These are phyloP conservation scores for Cichlasoma orientale DNA, from an alignment of 2,797 vertebrate genomes.

Conservation along the genomic window DNA sequence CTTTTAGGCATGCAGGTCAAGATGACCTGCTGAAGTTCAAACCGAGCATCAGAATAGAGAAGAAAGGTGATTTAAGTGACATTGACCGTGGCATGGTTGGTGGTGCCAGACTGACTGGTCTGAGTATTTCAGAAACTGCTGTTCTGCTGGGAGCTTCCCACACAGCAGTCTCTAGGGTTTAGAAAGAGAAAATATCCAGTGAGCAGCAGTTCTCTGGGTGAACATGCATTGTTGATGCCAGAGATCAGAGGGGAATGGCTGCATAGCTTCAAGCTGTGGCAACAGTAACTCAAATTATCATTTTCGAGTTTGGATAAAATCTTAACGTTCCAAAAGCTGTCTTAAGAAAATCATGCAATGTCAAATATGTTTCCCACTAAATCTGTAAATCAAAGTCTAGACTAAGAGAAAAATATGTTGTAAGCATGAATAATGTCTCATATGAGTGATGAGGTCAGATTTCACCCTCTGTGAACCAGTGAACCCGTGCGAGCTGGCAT, in stretches of 20 bases:
- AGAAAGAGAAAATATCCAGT: background rate
- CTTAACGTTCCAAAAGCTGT: too few relatives aligned
- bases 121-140: background rate
- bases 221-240: background rate
- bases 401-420: background rate
- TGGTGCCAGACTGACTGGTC: background rate
- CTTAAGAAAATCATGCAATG: background rate
- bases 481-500: conserved; percentile 15
- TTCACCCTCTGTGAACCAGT: background rate
- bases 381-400: background rate
- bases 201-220: background rate
- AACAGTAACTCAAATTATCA: background rate
- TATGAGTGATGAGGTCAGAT: background rate
- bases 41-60: background rate
- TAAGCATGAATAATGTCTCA: background rate
- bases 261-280: background rate
- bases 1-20: background rate
- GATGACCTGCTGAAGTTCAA: background rate
- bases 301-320: too few relatives aligned
- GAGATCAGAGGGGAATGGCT: background rate
- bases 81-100: background rate
- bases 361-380: background rate
- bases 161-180: background rate
- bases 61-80: background rate
- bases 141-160: background rate